Percentiles rank a stretch among this genome's conserved stretches.
Conservation (phyloP, 2,113 vertebrate genomes). For the Columbina picui region DNA sequence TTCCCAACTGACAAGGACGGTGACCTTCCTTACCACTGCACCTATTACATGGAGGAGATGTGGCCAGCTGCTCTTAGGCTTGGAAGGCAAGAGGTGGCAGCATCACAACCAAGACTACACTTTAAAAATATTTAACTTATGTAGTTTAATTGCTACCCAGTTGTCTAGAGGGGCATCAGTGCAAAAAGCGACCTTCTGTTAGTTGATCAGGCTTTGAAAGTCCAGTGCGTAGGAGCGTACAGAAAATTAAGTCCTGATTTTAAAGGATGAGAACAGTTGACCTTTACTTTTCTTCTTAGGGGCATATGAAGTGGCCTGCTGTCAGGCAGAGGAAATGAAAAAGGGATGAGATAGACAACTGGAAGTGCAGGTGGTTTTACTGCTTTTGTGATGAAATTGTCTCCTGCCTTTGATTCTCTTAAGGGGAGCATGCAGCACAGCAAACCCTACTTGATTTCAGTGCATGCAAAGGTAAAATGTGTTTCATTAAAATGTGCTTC, state of each 20-base stretch:
- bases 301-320: conserved; percentile 28
- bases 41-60: neutral
- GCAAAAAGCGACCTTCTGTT: neutral
- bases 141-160: neutral
- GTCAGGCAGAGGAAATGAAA: conserved; percentile 76
- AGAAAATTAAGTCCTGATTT: neutral
- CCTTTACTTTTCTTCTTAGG: conserved; percentile 37
- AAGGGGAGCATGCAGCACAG: neutral
- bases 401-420: conserved; percentile 20
- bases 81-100: neutral
- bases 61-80: neutral
- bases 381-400: conserved; percentile 14
- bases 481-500: conserved; percentile 76
- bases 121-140: neutral
- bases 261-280: conserved; percentile 10
- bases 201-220: neutral
- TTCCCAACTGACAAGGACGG: neutral
- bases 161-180: neutral
- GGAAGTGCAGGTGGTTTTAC: conserved; percentile 63
- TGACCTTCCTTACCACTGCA: accelerated
- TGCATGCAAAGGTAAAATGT: conserved; percentile 63
- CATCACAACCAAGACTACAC: neutral
- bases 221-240: neutral
- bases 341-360: conserved; percentile 53
- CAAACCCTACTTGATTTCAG: conserved; percentile 43